Percentiles rank a stretch among this genome's conserved stretches.
These are phyloP conservation scores for Vandiemenella viatica DNA, from an alignment of 2,888 invertebrate genomes.

Conservation along the genomic window DNA sequence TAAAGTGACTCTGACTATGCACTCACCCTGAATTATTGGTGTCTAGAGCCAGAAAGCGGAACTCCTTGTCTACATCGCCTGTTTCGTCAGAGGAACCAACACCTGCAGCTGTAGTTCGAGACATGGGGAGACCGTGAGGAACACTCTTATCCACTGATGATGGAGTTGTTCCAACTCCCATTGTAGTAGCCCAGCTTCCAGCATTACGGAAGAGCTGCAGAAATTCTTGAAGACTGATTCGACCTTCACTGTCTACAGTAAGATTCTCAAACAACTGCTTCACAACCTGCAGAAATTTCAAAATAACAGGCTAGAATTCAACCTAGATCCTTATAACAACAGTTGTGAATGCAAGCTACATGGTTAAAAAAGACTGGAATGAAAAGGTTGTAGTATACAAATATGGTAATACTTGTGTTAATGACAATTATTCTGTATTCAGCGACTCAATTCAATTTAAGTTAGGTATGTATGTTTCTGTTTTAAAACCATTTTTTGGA, in stretches of 20 bases:
- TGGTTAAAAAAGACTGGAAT: background rate
- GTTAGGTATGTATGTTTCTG: too few species aligned
- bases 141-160: background rate
- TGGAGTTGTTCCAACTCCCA: too few species aligned
- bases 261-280: conserved; percentile 49
- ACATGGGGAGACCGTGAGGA: background rate
- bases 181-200: conserved; percentile 14
- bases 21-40: background rate
- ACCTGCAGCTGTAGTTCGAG: background rate
- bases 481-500: too few species aligned
- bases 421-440: too few species aligned
- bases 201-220: conserved; percentile 42
- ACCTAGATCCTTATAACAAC: too few species aligned
- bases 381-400: background rate
- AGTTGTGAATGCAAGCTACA: too few species aligned
- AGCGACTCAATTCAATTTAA: too few species aligned
- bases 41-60: background rate
- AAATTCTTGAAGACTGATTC: conserved; percentile 50
- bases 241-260: conserved; percentile 43
- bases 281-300: conserved; percentile 27
- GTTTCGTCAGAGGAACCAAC: background rate
- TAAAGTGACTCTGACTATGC: too few species aligned
- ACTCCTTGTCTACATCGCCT: background rate
- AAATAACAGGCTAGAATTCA: too few species aligned
- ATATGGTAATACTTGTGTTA: too few species aligned